Percentiles rank a stretch among this genome's conserved stretches.
Conservation (phyloP, 2,888 invertebrate species). For the Lycia hirtaria region DNA sequence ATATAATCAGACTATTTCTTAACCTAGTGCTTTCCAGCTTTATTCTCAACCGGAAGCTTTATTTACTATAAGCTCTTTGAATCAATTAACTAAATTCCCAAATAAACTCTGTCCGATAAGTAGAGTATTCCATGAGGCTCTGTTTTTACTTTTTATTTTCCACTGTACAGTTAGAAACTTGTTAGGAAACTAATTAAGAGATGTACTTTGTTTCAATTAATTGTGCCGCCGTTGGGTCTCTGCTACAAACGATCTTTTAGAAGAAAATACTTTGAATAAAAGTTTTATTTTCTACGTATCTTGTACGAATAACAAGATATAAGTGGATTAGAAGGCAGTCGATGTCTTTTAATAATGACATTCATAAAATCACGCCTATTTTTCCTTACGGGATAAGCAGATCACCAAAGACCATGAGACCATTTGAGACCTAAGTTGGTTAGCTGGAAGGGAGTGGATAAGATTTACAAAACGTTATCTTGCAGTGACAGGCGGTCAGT, state of each 20-base stretch:
- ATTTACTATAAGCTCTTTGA: not conserved
- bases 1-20: too few relatives aligned
- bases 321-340: too few relatives aligned
- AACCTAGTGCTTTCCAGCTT: too few relatives aligned
- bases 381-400: too few relatives aligned
- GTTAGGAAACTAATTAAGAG: conserved; percentile 44
- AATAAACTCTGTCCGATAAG: conserved; percentile 8
- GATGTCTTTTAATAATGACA: too few relatives aligned
- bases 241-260: conserved; percentile 4
- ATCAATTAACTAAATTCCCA: conserved; percentile 11
- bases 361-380: too few relatives aligned
- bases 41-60: too few relatives aligned
- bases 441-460: too few relatives aligned
- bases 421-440: too few relatives aligned
- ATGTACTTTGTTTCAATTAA: conserved; percentile 44
- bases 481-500: too few relatives aligned
- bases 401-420: too few relatives aligned
- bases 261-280: not conserved
- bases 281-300: not conserved
- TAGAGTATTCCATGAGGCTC: conserved; percentile 10
- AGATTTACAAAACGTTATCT: too few relatives aligned
- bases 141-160: conserved; percentile 32
- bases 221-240: conserved; percentile 18
- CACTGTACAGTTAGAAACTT: conserved; percentile 34
- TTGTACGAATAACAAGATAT: not conserved